phyloP scores from a whole-genome alignment of 2,888 invertebrate genomes.

The Nymphalis c-album region DNA sequence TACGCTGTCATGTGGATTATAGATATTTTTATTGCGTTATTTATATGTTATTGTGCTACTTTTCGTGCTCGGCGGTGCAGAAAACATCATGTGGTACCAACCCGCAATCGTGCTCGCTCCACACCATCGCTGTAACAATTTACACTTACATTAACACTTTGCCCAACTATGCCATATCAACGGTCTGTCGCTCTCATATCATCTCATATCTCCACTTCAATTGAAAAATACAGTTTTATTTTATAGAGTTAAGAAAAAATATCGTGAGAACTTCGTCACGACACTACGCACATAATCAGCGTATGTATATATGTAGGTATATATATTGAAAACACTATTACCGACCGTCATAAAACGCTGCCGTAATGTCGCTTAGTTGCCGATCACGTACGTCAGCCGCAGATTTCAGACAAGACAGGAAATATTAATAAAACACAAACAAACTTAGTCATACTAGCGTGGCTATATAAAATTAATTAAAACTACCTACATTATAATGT shows the following conservation, averaged over 20 bases:
- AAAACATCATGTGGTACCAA: too few species aligned
- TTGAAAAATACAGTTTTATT: not conserved
- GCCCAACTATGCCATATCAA: too few species aligned
- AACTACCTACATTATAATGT: too few species aligned
- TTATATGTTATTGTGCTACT: too few species aligned
- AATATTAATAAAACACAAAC: not conserved
- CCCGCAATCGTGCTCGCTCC: too few species aligned
- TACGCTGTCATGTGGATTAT: too few species aligned
- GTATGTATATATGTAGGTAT: constrained; percentile 15
- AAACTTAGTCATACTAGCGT: not conserved
- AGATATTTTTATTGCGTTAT: too few species aligned
- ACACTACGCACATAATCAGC: constrained; percentile 13
- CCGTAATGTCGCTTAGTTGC: constrained; percentile 35
- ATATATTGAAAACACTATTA: constrained; percentile 27
- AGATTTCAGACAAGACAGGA: constrained; percentile 10
- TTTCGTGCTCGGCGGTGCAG: too few species aligned
- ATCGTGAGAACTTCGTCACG: constrained; percentile 28
- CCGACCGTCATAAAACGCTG: constrained; percentile 19
- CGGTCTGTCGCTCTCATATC: too few species aligned
- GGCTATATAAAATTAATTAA: too few species aligned
- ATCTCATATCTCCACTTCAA: not conserved
- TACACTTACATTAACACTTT: too few species aligned
- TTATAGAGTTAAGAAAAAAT: constrained; percentile 4
- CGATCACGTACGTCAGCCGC: constrained; percentile 4
- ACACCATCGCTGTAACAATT: too few species aligned